Percentiles rank a stretch among this genome's conserved stretches.
These are phyloP conservation scores for Siniperca undulata DNA, from an alignment of 2,797 vertebrate species.

Conservation along the genomic window DNA sequence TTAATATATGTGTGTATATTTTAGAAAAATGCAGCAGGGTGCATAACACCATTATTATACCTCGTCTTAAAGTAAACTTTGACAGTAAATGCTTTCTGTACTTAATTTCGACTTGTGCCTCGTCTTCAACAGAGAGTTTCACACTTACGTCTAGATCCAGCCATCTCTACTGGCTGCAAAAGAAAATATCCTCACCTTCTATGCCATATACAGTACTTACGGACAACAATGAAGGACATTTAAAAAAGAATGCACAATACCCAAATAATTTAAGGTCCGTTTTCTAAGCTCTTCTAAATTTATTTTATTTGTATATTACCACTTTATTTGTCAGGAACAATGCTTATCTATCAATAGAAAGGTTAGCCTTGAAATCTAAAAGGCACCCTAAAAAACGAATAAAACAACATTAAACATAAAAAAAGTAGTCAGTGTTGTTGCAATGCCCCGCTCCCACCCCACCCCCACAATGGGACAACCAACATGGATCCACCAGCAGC, in stretches of 20 bases:
- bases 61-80: conserved; percentile 26
- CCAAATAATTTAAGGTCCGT: no score
- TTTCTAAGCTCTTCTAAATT: not conserved
- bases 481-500: conserved; percentile 10
- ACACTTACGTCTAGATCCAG: not conserved
- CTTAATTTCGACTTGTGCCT: not conserved
- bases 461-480: not conserved
- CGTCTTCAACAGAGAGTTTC: not conserved
- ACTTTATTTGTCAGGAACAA: not conserved
- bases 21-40: conserved; percentile 35
- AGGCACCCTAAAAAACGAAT: not conserved
- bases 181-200: not conserved
- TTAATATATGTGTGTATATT: conserved; percentile 44
- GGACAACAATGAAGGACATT: not conserved
- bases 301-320: not conserved
- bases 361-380: not conserved
- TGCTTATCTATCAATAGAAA: conserved; percentile 4
- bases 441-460: not conserved
- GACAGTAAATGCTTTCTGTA: not conserved
- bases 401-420: not conserved
- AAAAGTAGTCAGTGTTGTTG: not conserved
- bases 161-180: not conserved
- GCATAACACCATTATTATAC: not conserved
- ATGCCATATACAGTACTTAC: not conserved
- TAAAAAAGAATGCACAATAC: not conserved